phyloP scores from a whole-genome alignment of 2,888 invertebrate genomes.

The Heliothis peltigera region DNA sequence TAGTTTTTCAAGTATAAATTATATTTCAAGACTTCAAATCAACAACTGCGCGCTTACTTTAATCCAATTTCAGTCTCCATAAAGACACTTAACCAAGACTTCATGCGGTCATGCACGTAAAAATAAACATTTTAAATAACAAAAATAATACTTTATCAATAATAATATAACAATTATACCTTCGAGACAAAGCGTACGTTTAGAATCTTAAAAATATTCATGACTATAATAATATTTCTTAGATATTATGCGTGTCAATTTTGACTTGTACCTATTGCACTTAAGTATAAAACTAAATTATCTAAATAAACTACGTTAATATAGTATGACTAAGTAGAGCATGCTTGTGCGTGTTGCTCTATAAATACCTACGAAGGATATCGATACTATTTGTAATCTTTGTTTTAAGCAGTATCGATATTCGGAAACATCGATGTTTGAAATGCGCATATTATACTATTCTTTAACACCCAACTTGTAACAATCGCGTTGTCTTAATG shows the following conservation, averaged over 20 bases:
- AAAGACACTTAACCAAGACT: conserved; percentile 57
- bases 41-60: conserved; percentile 50
- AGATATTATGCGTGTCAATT: conserved; percentile 72
- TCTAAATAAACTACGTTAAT: conserved; percentile 67
- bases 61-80: conserved; percentile 67
- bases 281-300: conserved; percentile 66
- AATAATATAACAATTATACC: conserved; percentile 56
- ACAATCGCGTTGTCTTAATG: conserved; percentile 25
- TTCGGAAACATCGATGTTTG: conserved; percentile 44
- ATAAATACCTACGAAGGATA: conserved; percentile 36
- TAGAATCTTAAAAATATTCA: conserved; percentile 32
- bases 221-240: conserved; percentile 54
- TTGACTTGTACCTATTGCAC: conserved; percentile 84
- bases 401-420: conserved; percentile 55
- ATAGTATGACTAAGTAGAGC: conserved; percentile 79
- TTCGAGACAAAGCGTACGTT: conserved; percentile 34
- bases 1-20: background rate
- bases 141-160: conserved; percentile 62
- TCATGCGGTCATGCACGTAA: conserved; percentile 62
- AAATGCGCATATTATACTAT: conserved; percentile 31
- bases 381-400: conserved; percentile 58
- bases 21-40: conserved; percentile 21
- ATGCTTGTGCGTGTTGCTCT: conserved; percentile 80
- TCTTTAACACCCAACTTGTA: conserved; percentile 12
- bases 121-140: conserved; percentile 53